Evolutionary conservation across 1,140 invertebrate species (phyloP), one percentile per base, ranked within the genome.

Genomic region (Colletes latitarsis): DNA sequence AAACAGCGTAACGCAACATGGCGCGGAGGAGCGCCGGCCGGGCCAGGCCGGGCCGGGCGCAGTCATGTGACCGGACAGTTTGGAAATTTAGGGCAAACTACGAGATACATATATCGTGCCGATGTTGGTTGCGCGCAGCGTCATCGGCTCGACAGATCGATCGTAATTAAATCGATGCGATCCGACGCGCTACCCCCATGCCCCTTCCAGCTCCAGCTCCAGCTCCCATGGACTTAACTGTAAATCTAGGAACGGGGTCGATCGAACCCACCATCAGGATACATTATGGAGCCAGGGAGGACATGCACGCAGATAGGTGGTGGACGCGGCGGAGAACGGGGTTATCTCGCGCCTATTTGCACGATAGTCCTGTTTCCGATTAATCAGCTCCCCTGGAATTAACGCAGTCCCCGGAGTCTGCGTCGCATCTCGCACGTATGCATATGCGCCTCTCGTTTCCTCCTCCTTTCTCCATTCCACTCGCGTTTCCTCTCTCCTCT

Each of bases 331-430:
- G 66, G 86, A 81, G 71, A 69, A 66, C 69, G 86, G 70, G 91
- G 90, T 92, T 92, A 92, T 92, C 90, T 90, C 87, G 88, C 89
- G 89, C 87, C 91, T 92, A 92, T 92, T 92, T 91, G 90, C 87
- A 89, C 86, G 90, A 92, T 92, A 91, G 89, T 90, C 90, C 91
- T 88, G 88, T 90, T 91, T 91, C 89, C 90, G 90, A 92, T 92
- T 92, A 92, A 92, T 92, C 91, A 91, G 91, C 82, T 91, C 83
- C 88, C 83, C 80, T 79, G 84, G 90, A 90, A 91, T 92, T 92
- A 92, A 92, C 91, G 88, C 86, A 87, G 88, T 86, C 86, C 87
- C 83, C 82, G 73, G 86, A 76, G 84, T 69, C 76, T 86, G 78
- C 70, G 79, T 85, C 73, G 76, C 80, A 82, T 87, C 84, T 78